Evolutionary conservation across 2,113 vertebrate genomes (phyloP).

Genomic region (Microtus ochrogaster): DNA sequence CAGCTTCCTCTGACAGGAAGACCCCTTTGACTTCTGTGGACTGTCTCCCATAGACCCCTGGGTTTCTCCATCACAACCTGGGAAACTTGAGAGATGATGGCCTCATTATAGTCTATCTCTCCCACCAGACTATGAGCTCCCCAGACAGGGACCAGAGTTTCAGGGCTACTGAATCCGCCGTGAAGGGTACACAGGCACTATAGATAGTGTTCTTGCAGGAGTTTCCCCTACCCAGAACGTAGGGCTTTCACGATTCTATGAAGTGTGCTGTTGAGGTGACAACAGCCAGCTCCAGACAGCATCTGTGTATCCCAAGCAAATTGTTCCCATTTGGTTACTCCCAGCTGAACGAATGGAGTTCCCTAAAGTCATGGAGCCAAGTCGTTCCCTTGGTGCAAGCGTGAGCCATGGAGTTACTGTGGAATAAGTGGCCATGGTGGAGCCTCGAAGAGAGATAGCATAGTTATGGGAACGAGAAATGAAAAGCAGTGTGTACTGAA

Average conservation of each 20-base stretch:
- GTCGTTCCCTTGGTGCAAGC: neutral
- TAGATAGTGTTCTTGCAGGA: neutral
- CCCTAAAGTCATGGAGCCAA: neutral
- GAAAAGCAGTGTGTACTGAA: neutral
- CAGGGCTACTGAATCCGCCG: neutral
- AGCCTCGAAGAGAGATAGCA: neutral
- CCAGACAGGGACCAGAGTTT: neutral
- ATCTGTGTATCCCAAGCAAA: neutral
- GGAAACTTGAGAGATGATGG: neutral
- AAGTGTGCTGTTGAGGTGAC: neutral
- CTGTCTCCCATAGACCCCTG: neutral
- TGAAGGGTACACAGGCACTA: accelerated
- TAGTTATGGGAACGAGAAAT: neutral
- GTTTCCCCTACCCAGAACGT: neutral
- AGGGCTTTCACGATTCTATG: neutral
- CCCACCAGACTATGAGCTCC: neutral
- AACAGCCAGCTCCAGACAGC: neutral
- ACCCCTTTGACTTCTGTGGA: neutral
- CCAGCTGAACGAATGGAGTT: neutral
- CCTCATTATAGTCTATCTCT: neutral
- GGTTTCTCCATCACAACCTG: neutral
- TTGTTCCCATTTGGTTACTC: neutral
- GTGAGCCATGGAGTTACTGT: neutral
- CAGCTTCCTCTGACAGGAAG: constrained; percentile 27
- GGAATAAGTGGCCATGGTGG: no score